Evolutionary conservation across 2,888 invertebrate species (phyloP), one percentile per base, ranked within the genome.

Genomic region (Phortica okadai): DNA sequence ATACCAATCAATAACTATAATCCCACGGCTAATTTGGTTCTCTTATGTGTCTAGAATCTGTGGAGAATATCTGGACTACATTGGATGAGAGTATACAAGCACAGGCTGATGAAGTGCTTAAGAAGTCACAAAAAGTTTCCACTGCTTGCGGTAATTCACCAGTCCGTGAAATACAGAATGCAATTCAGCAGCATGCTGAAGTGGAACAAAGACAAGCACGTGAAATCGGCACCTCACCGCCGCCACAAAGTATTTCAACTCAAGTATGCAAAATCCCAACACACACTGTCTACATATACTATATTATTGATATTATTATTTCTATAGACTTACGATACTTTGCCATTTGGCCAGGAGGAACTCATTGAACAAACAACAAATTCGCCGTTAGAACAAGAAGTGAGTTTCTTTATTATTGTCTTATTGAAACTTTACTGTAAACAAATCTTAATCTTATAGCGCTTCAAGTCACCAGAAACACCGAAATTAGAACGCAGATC

Each of bases 171-270:
- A 58, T 82, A 72, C 21, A 66, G n/a, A 44, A 64, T 7, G 25
- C 54, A 7, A 7, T 10, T 56, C 54, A 42, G 21, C 66, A n/a
- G 33, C 33, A 33, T 33, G 33, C 33, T 5, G 42, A 14, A 77
- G 70, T 45, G 1, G 16, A 8, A 74, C 70, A 16, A 14, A 66
- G 70, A 62, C 45, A 69, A 73, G 81, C 74, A 11, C 81, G 92
- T 64, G 95, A 95, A 77, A 96, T 95, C 72, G 96, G 95, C 77
- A 97, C 97, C 50, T 97, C 96, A 50, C 97, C 97, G 64, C 96
- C 96, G 50, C 97, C 97, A 2, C 97, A 97, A 91, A 96, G 93
- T 89, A 96, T 96, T 87, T 96, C 97, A 42, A 97, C 97, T 41
- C 97, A 97, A 94, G 96, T 95, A 91, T 86, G 87, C 74, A n/a